phyloP scores from a whole-genome alignment of 2,113 vertebrate genomes.

The Noturus placidus region DNA sequence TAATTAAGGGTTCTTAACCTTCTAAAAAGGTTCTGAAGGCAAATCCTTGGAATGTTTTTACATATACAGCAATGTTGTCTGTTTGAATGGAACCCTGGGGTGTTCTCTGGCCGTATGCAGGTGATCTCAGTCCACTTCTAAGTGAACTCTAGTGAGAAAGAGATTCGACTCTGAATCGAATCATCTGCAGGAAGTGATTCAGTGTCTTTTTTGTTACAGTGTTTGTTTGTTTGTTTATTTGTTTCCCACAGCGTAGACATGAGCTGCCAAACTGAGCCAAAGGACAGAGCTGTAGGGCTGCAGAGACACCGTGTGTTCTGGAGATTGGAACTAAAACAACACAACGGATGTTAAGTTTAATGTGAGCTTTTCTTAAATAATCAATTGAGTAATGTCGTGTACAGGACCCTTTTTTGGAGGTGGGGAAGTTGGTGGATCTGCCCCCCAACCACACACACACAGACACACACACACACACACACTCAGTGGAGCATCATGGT shows the following conservation, averaged over 20 bases:
- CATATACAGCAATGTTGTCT: not conserved
- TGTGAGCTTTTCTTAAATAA: not conserved
- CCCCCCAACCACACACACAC: not conserved
- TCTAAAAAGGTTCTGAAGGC: not conserved
- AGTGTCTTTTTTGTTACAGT: not conserved
- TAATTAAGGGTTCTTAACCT: not conserved
- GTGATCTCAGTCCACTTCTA: not conserved
- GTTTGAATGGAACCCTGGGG: not conserved
- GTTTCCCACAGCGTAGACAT: not conserved
- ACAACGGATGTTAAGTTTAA: not conserved
- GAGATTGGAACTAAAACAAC: not conserved
- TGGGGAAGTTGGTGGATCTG: conserved; percentile 8
- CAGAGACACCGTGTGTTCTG: not conserved
- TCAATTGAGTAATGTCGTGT: not conserved
- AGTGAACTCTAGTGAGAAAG: not conserved
- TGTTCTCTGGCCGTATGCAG: not conserved
- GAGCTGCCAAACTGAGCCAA: not conserved
- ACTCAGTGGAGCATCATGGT: conserved; percentile 71
- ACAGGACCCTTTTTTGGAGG: not conserved
- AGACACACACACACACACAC: conserved; percentile 2
- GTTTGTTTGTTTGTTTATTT: not conserved
- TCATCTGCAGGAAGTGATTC: not conserved
- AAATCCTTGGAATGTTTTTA: not conserved
- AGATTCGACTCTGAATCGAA: not conserved
- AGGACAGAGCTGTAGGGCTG: not conserved